Evolutionary conservation across 2,113 vertebrate genomes (phyloP), one percentile per base, ranked within the genome.

Genomic region (Benitochromis conjunctus): DNA sequence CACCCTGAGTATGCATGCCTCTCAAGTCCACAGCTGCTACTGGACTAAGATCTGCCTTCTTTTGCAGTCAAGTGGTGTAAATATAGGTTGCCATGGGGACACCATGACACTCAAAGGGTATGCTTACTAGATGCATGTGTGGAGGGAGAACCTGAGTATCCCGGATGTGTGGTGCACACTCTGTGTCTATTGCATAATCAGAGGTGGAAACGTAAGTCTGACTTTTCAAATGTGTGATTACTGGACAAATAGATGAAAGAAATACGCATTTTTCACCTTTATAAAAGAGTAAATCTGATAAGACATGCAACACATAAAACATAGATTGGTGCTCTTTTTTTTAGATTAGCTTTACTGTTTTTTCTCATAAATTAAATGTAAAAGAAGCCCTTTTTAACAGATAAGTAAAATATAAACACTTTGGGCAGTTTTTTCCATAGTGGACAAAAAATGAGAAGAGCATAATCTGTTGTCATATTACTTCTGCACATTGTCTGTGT

Each of bases 71-170:
- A 87, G 71, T 79, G 84, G 90, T 91, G 91, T 95, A 96, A 95
- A 96, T 95, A 95, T 93, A 95, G 86, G 96, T 96, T 95, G 84
- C 94, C 93, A 95, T 89, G 94, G 94, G 91, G 93, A 92, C 90
- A 62, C 94, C 90, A 88, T 94, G 93, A 91, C 90, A 93, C 82
- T 87, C 66, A 38, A 86, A 78, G 80, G 91, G 91, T 88, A 95
- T 92, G 91, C 86, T 84, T 79, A 82, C 79, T 56, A 57, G 34
- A 74, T 87, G 80, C 53, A 77, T 51, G 83, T 69, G 62, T 81
- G 66, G 29, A 36, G 55, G 62, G 83, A 86, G 91, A 84, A 86
- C 86, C 88, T 58, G 31, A 80, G 58, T 38, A 60, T 91, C 81
- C 88, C 24, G 80, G 86, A 92, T 93, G 79, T 88, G 55, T 74